Conservation (phyloP, 2,113 vertebrate species). For the Oceanites oceanicus region DNA sequence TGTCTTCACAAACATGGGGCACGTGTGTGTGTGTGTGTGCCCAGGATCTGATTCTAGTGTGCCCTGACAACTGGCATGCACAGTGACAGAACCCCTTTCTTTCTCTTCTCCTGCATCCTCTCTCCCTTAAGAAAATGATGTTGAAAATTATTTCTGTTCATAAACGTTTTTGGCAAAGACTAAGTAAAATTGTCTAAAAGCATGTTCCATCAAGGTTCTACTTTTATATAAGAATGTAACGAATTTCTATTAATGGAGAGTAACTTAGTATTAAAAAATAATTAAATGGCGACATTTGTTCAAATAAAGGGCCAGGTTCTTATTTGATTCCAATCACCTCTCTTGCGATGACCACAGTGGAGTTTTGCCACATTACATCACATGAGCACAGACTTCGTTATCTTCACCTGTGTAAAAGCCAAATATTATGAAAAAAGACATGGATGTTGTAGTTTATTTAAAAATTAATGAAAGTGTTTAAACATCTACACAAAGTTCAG, state of each 20-base stretch:
- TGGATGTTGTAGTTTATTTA: background rate
- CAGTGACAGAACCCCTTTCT: background rate
- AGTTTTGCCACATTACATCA: background rate
- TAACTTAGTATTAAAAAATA: background rate
- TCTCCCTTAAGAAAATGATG: background rate
- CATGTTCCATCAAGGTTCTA: background rate
- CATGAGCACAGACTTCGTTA: rapidly evolving
- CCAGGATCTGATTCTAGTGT: background rate
- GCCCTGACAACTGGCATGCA: rapidly evolving
- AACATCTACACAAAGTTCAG: background rate
- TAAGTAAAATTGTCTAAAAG: background rate
- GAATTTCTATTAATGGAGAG: background rate
- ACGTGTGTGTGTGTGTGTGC: background rate
- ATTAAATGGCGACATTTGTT: background rate
- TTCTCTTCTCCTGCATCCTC: background rate
- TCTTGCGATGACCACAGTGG: background rate
- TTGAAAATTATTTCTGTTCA: background rate
- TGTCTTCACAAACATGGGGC: background rate
- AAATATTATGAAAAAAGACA: background rate
- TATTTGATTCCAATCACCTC: background rate
- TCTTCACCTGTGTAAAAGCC: background rate
- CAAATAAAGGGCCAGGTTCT: background rate
- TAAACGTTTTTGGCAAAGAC: background rate
- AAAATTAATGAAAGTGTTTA: background rate
- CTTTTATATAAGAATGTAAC: background rate